Evolutionary conservation across 2,888 invertebrate species (phyloP).

Genomic region (Rutpela maculata): DNA sequence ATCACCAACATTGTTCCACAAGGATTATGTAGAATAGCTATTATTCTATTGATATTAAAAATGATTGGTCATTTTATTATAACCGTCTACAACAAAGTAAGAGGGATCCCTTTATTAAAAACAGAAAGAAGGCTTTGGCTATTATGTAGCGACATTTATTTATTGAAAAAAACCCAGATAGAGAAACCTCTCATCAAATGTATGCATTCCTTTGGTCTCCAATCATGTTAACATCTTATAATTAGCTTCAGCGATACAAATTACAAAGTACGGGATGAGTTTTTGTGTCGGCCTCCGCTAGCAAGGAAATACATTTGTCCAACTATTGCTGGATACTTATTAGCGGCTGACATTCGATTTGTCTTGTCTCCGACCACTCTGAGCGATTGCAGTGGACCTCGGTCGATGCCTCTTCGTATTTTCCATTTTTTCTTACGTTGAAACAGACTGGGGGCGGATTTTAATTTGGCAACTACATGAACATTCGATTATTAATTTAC

Average conservation of each 20-base stretch:
- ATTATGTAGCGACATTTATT: slow-evolving; percentile 61
- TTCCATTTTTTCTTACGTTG: slow-evolving; percentile 53
- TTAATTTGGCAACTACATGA: slow-evolving; percentile 71
- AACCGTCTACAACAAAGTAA: slow-evolving; percentile 26
- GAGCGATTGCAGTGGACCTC: slow-evolving; percentile 69
- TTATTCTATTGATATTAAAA: background rate
- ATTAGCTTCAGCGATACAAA: slow-evolving; percentile 74
- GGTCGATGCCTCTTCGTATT: slow-evolving; percentile 58
- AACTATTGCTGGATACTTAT: slow-evolving; percentile 75
- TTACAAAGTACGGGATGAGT: slow-evolving; percentile 73
- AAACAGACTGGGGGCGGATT: slow-evolving; percentile 66
- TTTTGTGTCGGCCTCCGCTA: slow-evolving; percentile 72
- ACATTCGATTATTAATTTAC: slow-evolving; percentile 69
- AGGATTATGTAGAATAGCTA: background rate
- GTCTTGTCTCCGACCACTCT: slow-evolving; percentile 73
- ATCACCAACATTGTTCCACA: background rate
- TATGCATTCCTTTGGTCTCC: slow-evolving; percentile 62
- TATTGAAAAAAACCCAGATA: slow-evolving; percentile 62
- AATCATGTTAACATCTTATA: slow-evolving; percentile 69
- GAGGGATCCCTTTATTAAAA: slow-evolving; percentile 16
- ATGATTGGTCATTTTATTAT: slow-evolving; percentile 10
- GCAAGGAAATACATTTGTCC: slow-evolving; percentile 75
- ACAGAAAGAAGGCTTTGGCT: slow-evolving; percentile 22
- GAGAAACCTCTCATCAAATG: slow-evolving; percentile 67
- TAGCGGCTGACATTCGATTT: slow-evolving; percentile 77